Evolutionary conservation across 2,113 vertebrate genomes (phyloP), one percentile per base, ranked within the genome.

Genomic region (Bambusicola thoracicus): DNA sequence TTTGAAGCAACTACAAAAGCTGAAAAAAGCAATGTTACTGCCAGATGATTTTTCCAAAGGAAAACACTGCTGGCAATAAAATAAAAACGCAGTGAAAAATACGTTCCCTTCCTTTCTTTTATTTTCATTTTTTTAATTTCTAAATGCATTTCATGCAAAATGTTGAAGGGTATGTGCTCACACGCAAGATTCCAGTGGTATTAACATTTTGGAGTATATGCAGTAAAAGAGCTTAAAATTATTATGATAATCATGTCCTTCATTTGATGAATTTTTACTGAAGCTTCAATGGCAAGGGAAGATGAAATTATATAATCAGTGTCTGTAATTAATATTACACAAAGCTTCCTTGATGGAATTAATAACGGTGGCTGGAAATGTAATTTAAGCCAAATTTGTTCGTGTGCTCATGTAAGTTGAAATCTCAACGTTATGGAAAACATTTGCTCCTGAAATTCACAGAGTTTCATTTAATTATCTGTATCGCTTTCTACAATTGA

Each of bases 331-430:
- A 97, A 94, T 97, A 97, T 95, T 95, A 97, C 93, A 96, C 92
- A 96, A 96, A 97, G 94, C 76, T 97, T 98, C 91, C 95, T 94
- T 97, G 94, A 95, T 96, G 92, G 97, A 98, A 98, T 97, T 97
- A 98, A 97, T 97, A 97, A 96, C 91, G 95, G 95, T 92, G 95
- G 88, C 93, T 96, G 76, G 90, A 97, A 98, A 97, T 96, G 93
- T 97, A 97, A 97, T 97, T 97, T 97, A 97, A 97, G 94, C 79
- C 83, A 97, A 97, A 97, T 96, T 96, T 97, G 93, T 92, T 97
- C 91, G 93, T 94, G 89, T 95, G 88, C 87, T 94, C 96, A 89
- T 94, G 94, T 97, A 96, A 94, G 96, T 94, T 97, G 95, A 97
- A 95, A 96, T 96, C 96, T 92, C 92, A 96, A 96, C 0, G 27